A percentile compares a stretch with the other conserved stretches of the same genome.
Evolutionary conservation across 2,113 vertebrate species (phyloP).

Genomic region (Coracopsis vasa): DNA sequence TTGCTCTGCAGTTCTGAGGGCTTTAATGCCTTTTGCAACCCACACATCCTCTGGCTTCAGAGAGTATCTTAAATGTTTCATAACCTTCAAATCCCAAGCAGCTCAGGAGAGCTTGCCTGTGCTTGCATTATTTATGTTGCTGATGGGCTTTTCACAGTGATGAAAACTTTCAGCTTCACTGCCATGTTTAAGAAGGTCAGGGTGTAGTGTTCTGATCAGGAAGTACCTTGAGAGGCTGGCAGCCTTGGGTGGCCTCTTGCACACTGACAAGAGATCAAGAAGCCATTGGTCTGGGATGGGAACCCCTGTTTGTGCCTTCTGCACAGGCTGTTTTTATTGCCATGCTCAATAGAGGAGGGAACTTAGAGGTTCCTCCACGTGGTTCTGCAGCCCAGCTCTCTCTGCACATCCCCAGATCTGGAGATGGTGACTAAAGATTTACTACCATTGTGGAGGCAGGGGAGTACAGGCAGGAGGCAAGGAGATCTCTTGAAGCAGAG

Average conservation of each 20-base stretch:
- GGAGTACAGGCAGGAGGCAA: background rate
- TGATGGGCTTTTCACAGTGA: background rate
- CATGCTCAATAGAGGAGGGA: background rate
- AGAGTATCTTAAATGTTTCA: background rate
- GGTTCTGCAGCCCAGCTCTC: background rate
- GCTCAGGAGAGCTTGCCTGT: background rate
- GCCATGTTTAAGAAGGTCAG: background rate
- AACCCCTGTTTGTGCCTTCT: background rate
- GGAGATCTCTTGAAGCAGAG: background rate
- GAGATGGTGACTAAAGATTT: background rate
- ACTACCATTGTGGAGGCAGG: background rate
- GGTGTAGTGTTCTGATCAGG: background rate
- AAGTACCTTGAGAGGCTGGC: background rate
- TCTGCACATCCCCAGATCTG: background rate
- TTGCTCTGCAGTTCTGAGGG: background rate
- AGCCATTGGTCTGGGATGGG: background rate
- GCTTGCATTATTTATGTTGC: background rate
- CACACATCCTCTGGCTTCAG: rapidly evolving
- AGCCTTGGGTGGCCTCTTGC: background rate
- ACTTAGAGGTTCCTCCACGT: background rate
- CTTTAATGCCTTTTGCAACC: background rate
- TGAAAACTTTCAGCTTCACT: background rate
- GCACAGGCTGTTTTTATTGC: background rate
- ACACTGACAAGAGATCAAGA: background rate
- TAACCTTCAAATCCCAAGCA: background rate